phyloP scores from a whole-genome alignment of 2,888 invertebrate genomes.

The Iphiclides podalirius region DNA sequence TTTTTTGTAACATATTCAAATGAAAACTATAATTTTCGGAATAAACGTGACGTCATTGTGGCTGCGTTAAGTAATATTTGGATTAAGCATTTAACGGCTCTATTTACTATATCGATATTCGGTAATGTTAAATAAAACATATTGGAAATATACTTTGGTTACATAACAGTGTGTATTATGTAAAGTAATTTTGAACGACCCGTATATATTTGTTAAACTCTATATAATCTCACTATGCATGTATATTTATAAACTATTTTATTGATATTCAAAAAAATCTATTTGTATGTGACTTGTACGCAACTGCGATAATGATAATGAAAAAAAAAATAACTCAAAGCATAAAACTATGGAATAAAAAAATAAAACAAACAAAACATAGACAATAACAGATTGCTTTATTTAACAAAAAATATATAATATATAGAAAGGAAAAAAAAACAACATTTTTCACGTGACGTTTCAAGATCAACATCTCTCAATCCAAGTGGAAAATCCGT shows the following conservation, averaged over 20 bases:
- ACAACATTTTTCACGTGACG: slow-evolving; percentile 70
- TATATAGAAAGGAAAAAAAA: slow-evolving; percentile 71
- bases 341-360: slow-evolving; percentile 42
- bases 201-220: slow-evolving; percentile 60
- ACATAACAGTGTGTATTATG: slow-evolving; percentile 40
- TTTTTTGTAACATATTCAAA: slow-evolving; percentile 9
- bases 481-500: slow-evolving; percentile 65
- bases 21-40: slow-evolving; percentile 4
- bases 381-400: slow-evolving; percentile 80
- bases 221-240: slow-evolving; percentile 67
- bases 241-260: slow-evolving; percentile 51
- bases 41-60: slow-evolving; percentile 17
- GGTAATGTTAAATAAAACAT: slow-evolving; percentile 29
- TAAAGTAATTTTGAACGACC: slow-evolving; percentile 60
- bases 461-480: slow-evolving; percentile 42
- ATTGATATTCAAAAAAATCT: slow-evolving; percentile 34
- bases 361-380: slow-evolving; percentile 69
- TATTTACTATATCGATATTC: slow-evolving; percentile 21
- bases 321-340: slow-evolving; percentile 34
- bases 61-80: slow-evolving; percentile 21
- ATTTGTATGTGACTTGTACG: slow-evolving; percentile 34
- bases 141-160: slow-evolving; percentile 35
- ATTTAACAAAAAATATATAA: slow-evolving; percentile 81
- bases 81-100: slow-evolving; percentile 25
- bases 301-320: slow-evolving; percentile 30